A percentile compares a stretch with the other conserved stretches of the same genome.
Evolutionary conservation across 2,113 vertebrate species (phyloP).

Genomic region (Reinhardtius hippoglossoides): DNA sequence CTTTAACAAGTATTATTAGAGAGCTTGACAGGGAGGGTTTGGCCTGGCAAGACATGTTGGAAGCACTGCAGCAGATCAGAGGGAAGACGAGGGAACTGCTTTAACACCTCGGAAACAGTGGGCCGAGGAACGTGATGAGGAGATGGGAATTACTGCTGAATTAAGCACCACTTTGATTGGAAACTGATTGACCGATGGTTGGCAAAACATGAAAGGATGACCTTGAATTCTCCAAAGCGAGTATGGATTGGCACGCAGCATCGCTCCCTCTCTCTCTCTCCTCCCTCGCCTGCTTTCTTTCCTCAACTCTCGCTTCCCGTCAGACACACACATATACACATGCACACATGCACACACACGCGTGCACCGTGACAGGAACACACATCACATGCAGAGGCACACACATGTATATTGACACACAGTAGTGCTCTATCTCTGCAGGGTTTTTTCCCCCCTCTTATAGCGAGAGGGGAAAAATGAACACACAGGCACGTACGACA

Average conservation of each 20-base stretch:
- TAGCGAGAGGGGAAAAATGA: constrained; percentile 53
- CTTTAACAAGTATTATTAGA: constrained; percentile 57
- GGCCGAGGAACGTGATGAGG: constrained; percentile 54
- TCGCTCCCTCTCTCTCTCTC: constrained; percentile 43
- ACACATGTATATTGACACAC: constrained; percentile 45
- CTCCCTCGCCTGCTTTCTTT: constrained; percentile 32
- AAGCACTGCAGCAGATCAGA: constrained; percentile 66
- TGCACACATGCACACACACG: constrained; percentile 12
- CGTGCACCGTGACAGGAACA: constrained; percentile 10
- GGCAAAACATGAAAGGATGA: constrained; percentile 85
- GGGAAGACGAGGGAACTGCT: constrained; percentile 46
- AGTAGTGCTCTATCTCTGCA: constrained; percentile 38
- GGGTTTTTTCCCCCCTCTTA: constrained; percentile 41
- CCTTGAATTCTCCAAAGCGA: constrained; percentile 81
- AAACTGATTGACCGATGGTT: constrained; percentile 79
- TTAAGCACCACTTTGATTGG: constrained; percentile 82
- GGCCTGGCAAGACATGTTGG: constrained; percentile 58
- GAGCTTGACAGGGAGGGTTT: constrained; percentile 56
- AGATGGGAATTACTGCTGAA: constrained; percentile 81
- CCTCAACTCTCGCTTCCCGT: constrained; percentile 27
- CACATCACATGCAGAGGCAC: constrained; percentile 10
- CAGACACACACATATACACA: constrained; percentile 12
- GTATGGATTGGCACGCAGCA: constrained; percentile 74
- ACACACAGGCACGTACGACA: constrained; percentile 80
- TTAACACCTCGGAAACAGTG: constrained; percentile 56